Percentiles rank a stretch among this genome's conserved stretches.
These are phyloP conservation scores for Rhinoraja longicauda DNA, from an alignment of 2,797 vertebrate genomes.

Conservation along the genomic window DNA sequence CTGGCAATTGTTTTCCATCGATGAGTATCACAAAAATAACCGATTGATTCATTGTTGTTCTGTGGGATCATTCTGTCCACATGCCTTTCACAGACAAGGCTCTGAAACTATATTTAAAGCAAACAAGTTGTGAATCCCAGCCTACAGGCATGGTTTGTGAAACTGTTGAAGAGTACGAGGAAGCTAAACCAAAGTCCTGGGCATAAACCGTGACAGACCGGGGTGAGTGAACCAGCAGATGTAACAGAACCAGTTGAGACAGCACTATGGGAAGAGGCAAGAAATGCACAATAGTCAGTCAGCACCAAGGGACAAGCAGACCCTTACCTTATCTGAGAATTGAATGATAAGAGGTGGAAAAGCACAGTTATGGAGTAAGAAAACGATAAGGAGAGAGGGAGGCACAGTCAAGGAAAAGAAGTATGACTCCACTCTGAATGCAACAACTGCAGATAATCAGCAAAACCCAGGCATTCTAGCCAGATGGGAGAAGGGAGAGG, in stretches of 20 bases:
- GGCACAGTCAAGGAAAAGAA: too few relatives aligned
- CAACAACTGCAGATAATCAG: too few relatives aligned
- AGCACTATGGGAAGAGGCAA: neutral
- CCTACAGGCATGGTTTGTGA: neutral
- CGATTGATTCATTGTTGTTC: neutral
- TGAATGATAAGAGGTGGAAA: too few relatives aligned
- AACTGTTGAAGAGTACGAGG: neutral
- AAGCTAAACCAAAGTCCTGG: neutral
- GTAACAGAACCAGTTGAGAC: neutral
- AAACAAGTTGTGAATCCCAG: neutral
- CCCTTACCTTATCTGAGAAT: too few relatives aligned
- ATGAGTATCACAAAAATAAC: neutral
- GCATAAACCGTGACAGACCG: neutral
- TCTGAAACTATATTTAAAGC: neutral
- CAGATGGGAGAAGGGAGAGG: too few relatives aligned
- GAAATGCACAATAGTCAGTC: neutral
- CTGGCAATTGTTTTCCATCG: neutral
- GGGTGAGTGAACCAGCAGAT: neutral
- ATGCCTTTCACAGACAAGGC: neutral
- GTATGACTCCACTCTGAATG: too few relatives aligned
- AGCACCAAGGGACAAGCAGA: too few relatives aligned
- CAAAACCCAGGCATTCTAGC: too few relatives aligned
- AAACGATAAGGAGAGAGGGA: too few relatives aligned
- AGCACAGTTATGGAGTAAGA: too few relatives aligned
- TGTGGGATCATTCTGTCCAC: neutral